phyloP scores from a whole-genome alignment of 2,113 vertebrate species.

The Aptenodytes forsteri region DNA sequence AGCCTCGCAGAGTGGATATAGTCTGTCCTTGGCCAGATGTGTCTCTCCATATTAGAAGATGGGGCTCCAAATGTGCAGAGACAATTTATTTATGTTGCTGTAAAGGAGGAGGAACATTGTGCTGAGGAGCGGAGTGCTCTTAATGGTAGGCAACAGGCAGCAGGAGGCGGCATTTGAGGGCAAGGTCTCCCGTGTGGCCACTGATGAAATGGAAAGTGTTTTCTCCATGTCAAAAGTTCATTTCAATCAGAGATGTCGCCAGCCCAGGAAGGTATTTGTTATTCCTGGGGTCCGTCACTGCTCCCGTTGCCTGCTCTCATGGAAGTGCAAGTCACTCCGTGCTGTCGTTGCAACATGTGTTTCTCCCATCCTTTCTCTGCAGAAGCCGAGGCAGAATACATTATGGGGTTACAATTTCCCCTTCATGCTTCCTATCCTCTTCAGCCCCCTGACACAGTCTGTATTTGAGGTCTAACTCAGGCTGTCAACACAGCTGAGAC shows the following conservation, averaged over 20 bases:
- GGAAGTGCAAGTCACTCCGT: background rate
- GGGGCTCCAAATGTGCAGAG: background rate
- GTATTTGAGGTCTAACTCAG: background rate
- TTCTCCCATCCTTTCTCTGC: background rate
- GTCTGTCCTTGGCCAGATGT: background rate
- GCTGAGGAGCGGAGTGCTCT: background rate
- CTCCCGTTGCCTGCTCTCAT: background rate
- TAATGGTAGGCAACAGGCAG: background rate
- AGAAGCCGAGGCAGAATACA: background rate
- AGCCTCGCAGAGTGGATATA: background rate
- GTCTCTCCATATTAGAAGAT: background rate
- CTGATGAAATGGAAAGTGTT: background rate
- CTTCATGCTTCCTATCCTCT: background rate
- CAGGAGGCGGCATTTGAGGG: background rate
- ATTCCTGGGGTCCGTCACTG: background rate
- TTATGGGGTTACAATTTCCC: background rate
- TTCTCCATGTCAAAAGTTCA: background rate
- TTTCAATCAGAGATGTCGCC: background rate
- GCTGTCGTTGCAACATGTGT: background rate
- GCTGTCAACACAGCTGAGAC: background rate
- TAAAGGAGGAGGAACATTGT: background rate
- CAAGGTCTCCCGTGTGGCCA: background rate
- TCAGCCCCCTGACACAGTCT: background rate
- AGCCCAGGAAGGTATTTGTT: background rate
- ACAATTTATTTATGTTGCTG: background rate